A percentile compares a stretch with the other conserved stretches of the same genome.
These are phyloP conservation scores for Cricetomys ansorgei DNA, from an alignment of 2,113 vertebrate species.

Conservation along the genomic window DNA sequence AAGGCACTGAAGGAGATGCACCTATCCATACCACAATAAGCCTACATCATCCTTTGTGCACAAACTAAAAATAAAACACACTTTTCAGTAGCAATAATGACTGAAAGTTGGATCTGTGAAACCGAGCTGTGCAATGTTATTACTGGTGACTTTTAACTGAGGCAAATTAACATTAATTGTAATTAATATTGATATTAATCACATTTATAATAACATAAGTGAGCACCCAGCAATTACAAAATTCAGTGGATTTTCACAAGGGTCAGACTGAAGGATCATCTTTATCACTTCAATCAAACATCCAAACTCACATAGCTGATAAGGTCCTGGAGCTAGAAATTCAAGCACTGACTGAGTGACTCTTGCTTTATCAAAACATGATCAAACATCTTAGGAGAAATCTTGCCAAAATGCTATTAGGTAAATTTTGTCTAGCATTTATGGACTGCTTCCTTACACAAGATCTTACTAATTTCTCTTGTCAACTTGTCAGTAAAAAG, in stretches of 20 bases:
- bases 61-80: neutral
- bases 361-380: neutral
- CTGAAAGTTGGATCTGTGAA: neutral
- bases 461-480: neutral
- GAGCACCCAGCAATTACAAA: neutral
- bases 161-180: neutral
- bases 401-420: neutral
- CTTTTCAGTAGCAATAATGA: neutral
- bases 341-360: neutral
- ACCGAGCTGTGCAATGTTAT: neutral
- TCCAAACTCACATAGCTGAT: neutral
- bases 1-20: neutral
- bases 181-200: too few relatives aligned
- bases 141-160: neutral
- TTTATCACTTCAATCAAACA: neutral
- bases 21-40: neutral
- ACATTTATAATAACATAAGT: neutral
- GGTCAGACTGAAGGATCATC: neutral
- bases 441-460: neutral
- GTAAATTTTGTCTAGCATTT: neutral
- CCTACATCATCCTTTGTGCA: neutral
- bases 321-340: neutral
- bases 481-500: neutral
- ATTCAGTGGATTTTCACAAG: neutral
- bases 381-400: neutral